Conservation (phyloP, 2,797 vertebrate genomes). For the Enteromius anoplus region DNA sequence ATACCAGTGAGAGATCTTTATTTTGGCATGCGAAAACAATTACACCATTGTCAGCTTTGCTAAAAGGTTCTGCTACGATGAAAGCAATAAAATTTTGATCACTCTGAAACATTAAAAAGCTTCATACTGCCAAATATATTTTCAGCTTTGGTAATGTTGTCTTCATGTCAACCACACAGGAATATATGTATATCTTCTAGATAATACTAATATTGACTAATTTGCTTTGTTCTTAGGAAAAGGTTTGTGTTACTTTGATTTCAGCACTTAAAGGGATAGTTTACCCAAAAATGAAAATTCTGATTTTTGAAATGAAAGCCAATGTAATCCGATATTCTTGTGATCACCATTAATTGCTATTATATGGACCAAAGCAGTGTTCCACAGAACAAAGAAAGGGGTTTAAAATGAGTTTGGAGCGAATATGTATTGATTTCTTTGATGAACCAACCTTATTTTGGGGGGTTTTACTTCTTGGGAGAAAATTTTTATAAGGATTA, state of each 20-base stretch:
- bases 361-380: not conserved
- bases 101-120: not conserved
- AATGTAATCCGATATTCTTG: not conserved
- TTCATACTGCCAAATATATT: not conserved
- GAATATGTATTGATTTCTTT: not conserved
- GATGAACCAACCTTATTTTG: not conserved
- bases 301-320: not conserved
- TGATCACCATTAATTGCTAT: not conserved
- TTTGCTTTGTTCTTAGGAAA: not conserved
- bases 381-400: not conserved
- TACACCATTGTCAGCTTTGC: not conserved
- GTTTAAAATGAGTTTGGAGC: not conserved
- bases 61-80: not conserved
- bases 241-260: not conserved
- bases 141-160: conserved; percentile 9
- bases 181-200: not conserved
- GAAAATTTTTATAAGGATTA: not conserved
- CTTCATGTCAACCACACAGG: not conserved
- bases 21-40: not conserved
- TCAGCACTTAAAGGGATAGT: not conserved
- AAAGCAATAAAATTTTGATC: not conserved
- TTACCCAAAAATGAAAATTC: not conserved
- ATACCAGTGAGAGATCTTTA: not conserved
- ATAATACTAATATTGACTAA: not conserved
- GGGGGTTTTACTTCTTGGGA: not conserved